Conservation (phyloP, 2,113 vertebrate genomes). For the Myanophis thanlyinensis region DNA sequence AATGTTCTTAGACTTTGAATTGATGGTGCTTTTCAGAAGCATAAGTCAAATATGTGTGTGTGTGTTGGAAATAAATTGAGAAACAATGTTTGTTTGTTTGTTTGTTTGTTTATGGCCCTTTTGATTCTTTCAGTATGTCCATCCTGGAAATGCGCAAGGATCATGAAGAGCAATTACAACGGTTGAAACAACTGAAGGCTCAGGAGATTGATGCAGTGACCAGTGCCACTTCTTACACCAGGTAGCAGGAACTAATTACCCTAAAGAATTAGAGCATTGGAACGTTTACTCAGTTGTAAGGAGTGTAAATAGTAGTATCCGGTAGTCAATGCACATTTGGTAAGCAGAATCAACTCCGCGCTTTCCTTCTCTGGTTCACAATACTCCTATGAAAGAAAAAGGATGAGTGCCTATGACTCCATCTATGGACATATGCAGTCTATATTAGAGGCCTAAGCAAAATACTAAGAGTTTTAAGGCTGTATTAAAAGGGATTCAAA, state of each 20-base stretch:
- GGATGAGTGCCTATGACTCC: background rate
- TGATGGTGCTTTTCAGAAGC: background rate
- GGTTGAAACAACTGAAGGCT: constrained; percentile 83
- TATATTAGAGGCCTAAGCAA: background rate
- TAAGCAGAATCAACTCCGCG: background rate
- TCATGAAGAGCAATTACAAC: constrained; percentile 83
- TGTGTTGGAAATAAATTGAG: background rate
- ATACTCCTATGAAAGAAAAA: background rate
- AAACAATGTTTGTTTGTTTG: background rate
- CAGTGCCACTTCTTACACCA: constrained; percentile 84
- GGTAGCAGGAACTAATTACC: constrained; percentile 23
- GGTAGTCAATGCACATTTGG: background rate
- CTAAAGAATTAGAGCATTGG: background rate
- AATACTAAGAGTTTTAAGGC: background rate
- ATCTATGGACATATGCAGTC: background rate
- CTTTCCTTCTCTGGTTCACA: background rate
- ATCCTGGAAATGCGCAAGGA: constrained; percentile 86
- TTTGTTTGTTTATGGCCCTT: background rate
- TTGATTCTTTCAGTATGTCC: constrained; percentile 67
- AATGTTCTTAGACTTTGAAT: accelerated
- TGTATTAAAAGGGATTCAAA: background rate
- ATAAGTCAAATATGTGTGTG: background rate
- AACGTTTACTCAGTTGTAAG: background rate
- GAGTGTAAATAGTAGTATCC: background rate
- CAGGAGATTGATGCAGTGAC: constrained; percentile 88